Base-by-base conservation (phyloP, 2,888 invertebrate species). In the Drosophila rubida region DNA sequence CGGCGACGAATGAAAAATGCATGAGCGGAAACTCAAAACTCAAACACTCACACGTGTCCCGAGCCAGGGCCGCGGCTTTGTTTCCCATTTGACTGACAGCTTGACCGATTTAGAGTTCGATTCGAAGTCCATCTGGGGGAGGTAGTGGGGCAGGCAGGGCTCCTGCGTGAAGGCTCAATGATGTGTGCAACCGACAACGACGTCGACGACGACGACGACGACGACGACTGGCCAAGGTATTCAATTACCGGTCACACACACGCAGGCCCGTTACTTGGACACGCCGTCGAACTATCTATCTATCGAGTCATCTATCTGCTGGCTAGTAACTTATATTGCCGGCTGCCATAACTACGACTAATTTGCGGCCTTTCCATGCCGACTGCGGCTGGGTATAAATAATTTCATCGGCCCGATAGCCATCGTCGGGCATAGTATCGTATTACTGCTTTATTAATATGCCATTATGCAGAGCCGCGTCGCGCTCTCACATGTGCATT, bases 361-460 rank as follows among this genome's bases (percentile, higher is more conserved):
- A 88, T 82, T 82, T 82, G 77, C 80, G 69, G 44, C 55, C 60
- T 51, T 14, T 45, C 37, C 53, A 39, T 19, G 11, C 35, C 50
- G 53, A 23, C 27, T 46, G 13, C 32, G 27, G 7, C 22, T 39
- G 42, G 85, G 85, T 81, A 84, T 87, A 78, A 84, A 88, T 87
- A 88, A 88, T 87, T 87, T 69, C 79, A 75, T 74, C 72, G 59
- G 78, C 19, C 66, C 69, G 87, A 84, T 84, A 88, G 72, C 75
- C 79, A 84, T 82, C 82, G 84, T 44, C 60, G 2, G 57, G 63
- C 60, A 75, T 87, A n/a, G n/a, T n/a, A 84, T 84, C 89, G 71
- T 75, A 88, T 84, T 84, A 80, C 89, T 46, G 70, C 70, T 87
- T 78, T 84, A 84, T 88, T 88, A 84, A 87, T 87, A 87, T 69